Conservation (phyloP, 2,888 invertebrate species). For the Sinohyriopsis cumingii region DNA sequence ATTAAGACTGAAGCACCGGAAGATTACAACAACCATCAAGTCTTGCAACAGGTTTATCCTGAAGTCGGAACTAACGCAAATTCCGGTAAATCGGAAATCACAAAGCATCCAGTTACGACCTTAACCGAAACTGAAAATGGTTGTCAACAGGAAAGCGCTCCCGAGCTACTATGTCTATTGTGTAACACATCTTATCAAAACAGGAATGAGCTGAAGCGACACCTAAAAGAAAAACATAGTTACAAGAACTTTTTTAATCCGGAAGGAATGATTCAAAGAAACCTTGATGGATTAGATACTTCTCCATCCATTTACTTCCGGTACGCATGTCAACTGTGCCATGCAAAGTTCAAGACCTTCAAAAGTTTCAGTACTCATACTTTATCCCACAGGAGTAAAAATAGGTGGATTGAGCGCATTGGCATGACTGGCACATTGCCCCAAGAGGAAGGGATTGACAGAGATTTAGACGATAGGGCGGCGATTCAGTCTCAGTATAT, state of each 20-base stretch:
- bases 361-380: slow-evolving; percentile 27
- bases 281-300: not conserved
- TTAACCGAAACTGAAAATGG: slow-evolving; percentile 1
- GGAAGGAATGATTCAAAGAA: slow-evolving; percentile 2
- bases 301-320: slow-evolving; percentile 28
- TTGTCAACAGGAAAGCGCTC: slow-evolving; percentile 8
- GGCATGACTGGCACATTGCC: slow-evolving; percentile 22
- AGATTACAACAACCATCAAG: slow-evolving; percentile 12
- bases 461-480: slow-evolving; percentile 18
- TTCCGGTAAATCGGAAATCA: slow-evolving; percentile 1
- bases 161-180: slow-evolving; percentile 39
- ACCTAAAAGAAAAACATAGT: slow-evolving; percentile 28
- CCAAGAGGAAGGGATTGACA: slow-evolving; percentile 14
- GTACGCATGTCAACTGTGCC: slow-evolving; percentile 39
- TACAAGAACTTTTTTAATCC: slow-evolving; percentile 17
- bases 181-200: slow-evolving; percentile 38
- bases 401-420: slow-evolving; percentile 8
- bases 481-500: slow-evolving; percentile 28
- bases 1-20: slow-evolving; percentile 32
- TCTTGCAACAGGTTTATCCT: slow-evolving; percentile 8
- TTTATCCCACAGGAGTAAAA: slow-evolving; percentile 29
- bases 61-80: slow-evolving; percentile 8
- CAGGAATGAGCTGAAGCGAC: slow-evolving; percentile 36
- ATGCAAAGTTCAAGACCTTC: slow-evolving; percentile 42
- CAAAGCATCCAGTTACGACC: not conserved